Conservation (phyloP, 2,888 invertebrate genomes). For the Ornithoptera alexandrae region DNA sequence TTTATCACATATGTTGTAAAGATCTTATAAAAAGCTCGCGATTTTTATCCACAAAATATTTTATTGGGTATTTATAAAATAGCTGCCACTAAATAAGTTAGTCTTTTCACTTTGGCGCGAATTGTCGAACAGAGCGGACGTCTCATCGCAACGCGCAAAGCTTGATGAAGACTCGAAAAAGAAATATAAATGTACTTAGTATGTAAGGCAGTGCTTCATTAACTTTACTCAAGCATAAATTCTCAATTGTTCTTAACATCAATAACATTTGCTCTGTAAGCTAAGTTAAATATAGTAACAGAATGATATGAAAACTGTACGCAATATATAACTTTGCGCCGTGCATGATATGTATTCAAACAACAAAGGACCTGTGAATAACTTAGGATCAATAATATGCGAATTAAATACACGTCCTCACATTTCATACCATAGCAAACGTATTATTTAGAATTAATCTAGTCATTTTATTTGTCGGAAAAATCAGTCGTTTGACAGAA, state of each 20-base stretch:
- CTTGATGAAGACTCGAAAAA: constrained; percentile 50
- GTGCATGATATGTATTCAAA: constrained; percentile 69
- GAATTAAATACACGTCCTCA: constrained; percentile 4
- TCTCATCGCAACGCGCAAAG: constrained; percentile 42
- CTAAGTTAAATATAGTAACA: constrained; percentile 38
- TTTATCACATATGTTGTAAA: constrained; percentile 56
- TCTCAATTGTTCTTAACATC: constrained; percentile 40
- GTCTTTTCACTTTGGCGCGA: constrained; percentile 50
- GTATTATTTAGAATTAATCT: constrained; percentile 12
- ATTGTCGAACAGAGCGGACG: constrained; percentile 54
- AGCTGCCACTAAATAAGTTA: constrained; percentile 41
- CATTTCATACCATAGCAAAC: constrained; percentile 1
- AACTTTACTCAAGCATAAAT: constrained; percentile 61
- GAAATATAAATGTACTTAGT: constrained; percentile 59
- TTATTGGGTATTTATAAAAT: constrained; percentile 43
- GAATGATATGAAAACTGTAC: constrained; percentile 71
- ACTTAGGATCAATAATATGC: constrained; percentile 1
- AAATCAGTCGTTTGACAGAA: constrained; percentile 9
- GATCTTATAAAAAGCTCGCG: constrained; percentile 72
- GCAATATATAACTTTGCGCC: constrained; percentile 53
- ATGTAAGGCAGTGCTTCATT: constrained; percentile 75
- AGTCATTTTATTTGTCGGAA: constrained; percentile 4
- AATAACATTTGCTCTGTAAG: constrained; percentile 33
- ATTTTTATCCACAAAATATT: constrained; percentile 49
- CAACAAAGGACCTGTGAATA: constrained; percentile 27